These are phyloP conservation scores for Plagodis pulveraria DNA, from an alignment of 2,888 invertebrate genomes.

Conservation along the genomic window DNA sequence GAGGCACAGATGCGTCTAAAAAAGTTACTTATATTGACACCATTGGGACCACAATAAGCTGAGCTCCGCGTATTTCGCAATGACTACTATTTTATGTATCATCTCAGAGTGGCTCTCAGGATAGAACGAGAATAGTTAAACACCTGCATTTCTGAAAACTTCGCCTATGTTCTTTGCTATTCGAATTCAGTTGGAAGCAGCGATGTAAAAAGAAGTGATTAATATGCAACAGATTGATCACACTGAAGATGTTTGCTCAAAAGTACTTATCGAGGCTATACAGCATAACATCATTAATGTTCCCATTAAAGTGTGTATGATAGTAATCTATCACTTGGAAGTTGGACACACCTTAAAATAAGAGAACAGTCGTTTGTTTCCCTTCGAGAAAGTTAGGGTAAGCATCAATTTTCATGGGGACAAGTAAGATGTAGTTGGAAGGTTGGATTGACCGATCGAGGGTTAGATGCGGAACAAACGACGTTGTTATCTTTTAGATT, in stretches of 20 bases:
- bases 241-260: too few species aligned
- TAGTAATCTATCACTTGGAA: slow-evolving; percentile 18
- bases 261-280: too few species aligned
- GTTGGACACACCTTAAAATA: slow-evolving; percentile 22
- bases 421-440: slow-evolving; percentile 20
- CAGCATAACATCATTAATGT: too few species aligned
- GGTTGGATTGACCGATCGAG: slow-evolving; percentile 25
- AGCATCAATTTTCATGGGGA: slow-evolving; percentile 23
- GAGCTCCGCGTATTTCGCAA: slow-evolving; percentile 8
- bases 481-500: slow-evolving; percentile 26
- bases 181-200: too few species aligned
- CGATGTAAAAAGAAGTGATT: too few species aligned
- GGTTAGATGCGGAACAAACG: slow-evolving; percentile 22
- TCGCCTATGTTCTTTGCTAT: too few species aligned
- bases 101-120: slow-evolving; percentile 14
- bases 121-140: slow-evolving; percentile 6
- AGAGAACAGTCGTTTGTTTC: slow-evolving; percentile 20
- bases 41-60: slow-evolving; percentile 17
- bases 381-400: slow-evolving; percentile 12
- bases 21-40: slow-evolving; percentile 16
- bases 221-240: too few species aligned
- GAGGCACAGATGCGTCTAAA: slow-evolving; percentile 21
- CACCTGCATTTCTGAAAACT: background rate
- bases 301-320: too few species aligned
- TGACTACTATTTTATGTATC: slow-evolving; percentile 19